Evolutionary conservation across 2,113 vertebrate species (phyloP).

Genomic region (Silurus glanis): DNA sequence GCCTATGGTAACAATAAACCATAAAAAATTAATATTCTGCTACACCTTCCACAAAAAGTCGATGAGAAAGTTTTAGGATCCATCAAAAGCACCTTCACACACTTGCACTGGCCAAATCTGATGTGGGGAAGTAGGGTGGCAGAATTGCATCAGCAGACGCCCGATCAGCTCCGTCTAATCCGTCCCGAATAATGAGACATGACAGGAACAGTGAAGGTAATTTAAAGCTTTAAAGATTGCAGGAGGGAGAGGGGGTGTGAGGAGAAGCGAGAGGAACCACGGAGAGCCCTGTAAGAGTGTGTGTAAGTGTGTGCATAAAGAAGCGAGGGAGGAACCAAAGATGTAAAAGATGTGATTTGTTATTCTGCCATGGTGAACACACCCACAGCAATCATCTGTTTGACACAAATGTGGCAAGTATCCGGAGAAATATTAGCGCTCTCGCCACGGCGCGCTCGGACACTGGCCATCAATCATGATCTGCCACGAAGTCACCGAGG

Average conservation of each 20-base stretch:
- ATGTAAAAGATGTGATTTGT: conserved; percentile 69
- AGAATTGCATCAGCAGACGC: background rate
- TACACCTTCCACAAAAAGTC: too few species aligned
- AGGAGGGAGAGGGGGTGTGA: conserved; percentile 13
- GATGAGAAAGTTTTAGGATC: too few species aligned
- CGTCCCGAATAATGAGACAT: conserved; percentile 48
- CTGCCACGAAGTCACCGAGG: conserved; percentile 18
- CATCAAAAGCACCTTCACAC: background rate
- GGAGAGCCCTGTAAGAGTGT: conserved; percentile 25
- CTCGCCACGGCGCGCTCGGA: conserved; percentile 38
- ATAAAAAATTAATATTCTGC: too few species aligned
- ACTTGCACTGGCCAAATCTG: background rate
- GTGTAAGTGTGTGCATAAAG: conserved; percentile 49
- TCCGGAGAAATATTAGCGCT: conserved; percentile 56
- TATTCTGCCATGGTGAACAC: conserved; percentile 59
- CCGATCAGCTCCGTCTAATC: background rate
- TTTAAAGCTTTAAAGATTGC: conserved; percentile 39
- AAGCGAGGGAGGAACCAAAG: conserved; percentile 50
- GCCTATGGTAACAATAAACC: too few species aligned
- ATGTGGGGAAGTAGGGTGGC: background rate
- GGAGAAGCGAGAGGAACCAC: conserved; percentile 25
- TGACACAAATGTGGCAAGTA: conserved; percentile 58
- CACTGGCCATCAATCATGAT: conserved; percentile 46
- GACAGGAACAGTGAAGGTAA: conserved; percentile 49
- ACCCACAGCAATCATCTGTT: conserved; percentile 66